Conservation (phyloP, 1,140 invertebrate species). For the Diorhabda sublineata region DNA sequence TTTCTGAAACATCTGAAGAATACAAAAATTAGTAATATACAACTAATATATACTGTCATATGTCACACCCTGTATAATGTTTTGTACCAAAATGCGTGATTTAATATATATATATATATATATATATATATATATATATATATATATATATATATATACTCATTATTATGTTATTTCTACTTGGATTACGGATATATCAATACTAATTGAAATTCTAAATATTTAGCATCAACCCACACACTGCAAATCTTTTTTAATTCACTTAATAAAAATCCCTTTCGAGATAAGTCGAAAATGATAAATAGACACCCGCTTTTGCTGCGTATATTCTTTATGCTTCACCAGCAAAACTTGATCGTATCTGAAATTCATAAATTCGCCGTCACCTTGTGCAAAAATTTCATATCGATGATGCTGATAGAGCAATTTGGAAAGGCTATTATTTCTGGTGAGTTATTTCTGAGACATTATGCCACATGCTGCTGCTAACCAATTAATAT, state of each 20-base stretch:
- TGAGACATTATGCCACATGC: background rate
- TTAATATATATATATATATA: too few species aligned
- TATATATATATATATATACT: too few species aligned
- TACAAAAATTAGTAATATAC: too few species aligned
- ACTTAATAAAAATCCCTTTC: background rate
- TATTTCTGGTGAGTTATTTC: background rate
- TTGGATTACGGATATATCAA: too few species aligned
- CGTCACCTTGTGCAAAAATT: conserved; percentile 1
- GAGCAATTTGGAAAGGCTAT: background rate
- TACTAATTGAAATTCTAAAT: too few species aligned
- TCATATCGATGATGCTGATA: conserved; percentile 1
- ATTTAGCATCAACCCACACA: too few species aligned
- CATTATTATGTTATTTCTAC: too few species aligned
- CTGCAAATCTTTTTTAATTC: background rate
- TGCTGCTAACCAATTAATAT: background rate
- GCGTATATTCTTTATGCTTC: background rate
- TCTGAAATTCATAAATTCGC: conserved; percentile 1
- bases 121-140: too few species aligned
- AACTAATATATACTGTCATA: too few species aligned
- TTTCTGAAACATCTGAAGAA: too few species aligned
- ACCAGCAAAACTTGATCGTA: background rate
- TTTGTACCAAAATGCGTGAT: too few species aligned
- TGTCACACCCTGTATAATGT: too few species aligned
- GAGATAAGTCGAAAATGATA: background rate
- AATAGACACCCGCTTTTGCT: background rate